phyloP scores from a whole-genome alignment of 2,113 vertebrate genomes.

The Ondatra zibethicus region DNA sequence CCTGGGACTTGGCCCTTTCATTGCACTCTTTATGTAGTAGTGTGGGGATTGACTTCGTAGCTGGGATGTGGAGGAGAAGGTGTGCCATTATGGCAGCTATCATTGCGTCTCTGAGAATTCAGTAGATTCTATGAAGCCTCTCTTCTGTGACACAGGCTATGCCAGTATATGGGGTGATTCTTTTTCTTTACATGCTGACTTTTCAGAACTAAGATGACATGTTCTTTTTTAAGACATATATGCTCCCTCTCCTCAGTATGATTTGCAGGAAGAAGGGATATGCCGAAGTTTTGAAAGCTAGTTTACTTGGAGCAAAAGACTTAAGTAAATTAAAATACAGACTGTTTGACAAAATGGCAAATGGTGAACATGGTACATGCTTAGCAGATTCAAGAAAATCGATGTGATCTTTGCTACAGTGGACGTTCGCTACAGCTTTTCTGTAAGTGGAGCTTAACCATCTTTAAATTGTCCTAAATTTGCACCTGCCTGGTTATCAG shows the following conservation, averaged over 20 bases:
- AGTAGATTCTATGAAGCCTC: neutral
- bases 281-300: neutral
- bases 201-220: neutral
- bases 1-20: neutral
- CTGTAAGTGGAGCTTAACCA: neutral
- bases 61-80: neutral
- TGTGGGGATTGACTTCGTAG: neutral
- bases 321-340: neutral
- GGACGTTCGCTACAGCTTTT: neutral
- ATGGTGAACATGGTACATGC: neutral
- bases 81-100: fast-evolving
- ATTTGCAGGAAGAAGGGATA: neutral
- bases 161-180: fast-evolving
- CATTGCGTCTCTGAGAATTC: neutral
- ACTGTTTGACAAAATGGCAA: neutral
- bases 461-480: neutral
- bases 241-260: neutral
- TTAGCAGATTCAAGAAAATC: neutral
- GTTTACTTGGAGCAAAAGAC: constrained; percentile 3
- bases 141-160: neutral
- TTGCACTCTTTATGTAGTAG: neutral
- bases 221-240: neutral
- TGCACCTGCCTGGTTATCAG: neutral
- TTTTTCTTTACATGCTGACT: neutral
- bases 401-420: neutral